Evolutionary conservation across 2,113 vertebrate genomes (phyloP), one percentile per base, ranked within the genome.

Genomic region (Sinocyclocheilus rhinocerous): DNA sequence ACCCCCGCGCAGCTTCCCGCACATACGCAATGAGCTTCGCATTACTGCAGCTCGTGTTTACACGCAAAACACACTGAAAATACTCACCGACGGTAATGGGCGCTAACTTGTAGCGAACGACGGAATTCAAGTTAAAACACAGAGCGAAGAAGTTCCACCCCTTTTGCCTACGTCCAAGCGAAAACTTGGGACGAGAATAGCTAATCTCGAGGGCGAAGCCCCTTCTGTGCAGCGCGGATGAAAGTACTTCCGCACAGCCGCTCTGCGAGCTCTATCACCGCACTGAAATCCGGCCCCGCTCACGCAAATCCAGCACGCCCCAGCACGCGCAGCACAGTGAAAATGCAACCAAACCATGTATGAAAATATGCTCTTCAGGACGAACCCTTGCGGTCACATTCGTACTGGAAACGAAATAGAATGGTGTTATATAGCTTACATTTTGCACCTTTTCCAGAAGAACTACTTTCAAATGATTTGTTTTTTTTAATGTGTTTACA

Each of bases 241-340:
- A 92, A 90, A 92, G 88, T 75, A 94, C 94, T 95, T 95, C 94
- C 94, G 95, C 92, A 94, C 93, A 93, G 89, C 91, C 91, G 91
- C 91, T 85, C 33, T 89, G 87, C 70, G 88, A 89, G 88, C 89
- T 86, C 57, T 84, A 86, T 87, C 89, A 90, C 91, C 92, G 91
- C 92, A 93, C 88, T 88, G 86, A 89, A 90, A 92, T 91, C 91
- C 92, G 90, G 88, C 91, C 91, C 88, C 81, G 81, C 89, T 90
- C 92, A 91, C 92, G 91, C 91, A 91, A 89, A 90, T 88, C 89
- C 87, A 90, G 73, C 39, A 81, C 89, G 81, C 84, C 81, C 89
- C 67, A 26, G 81, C 86, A 84, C 89, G 59, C 82, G 82, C 89
- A 86, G 72, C 57, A 70, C 88, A 85, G 85, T 85, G 76, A 77